phyloP scores from a whole-genome alignment of 2,797 vertebrate genomes.

The Enteromius thamalakanensis region DNA sequence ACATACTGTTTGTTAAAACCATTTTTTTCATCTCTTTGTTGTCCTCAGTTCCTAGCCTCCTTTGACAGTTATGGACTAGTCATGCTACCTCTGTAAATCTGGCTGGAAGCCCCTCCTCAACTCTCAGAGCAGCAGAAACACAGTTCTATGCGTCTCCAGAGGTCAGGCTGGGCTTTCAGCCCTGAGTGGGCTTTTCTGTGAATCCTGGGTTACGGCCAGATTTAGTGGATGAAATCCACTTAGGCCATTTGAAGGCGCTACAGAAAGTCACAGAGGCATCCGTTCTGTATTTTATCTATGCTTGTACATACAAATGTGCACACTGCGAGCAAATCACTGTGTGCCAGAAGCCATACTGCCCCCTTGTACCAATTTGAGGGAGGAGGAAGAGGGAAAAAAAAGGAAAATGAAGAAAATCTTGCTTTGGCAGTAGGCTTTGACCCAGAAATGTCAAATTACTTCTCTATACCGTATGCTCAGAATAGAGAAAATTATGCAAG shows the following conservation, averaged over 20 bases:
- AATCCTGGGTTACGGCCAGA: slow-evolving; percentile 56
- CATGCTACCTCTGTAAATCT: slow-evolving; percentile 36
- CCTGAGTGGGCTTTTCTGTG: slow-evolving; percentile 56
- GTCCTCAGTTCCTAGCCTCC: neutral
- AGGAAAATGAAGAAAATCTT: slow-evolving; percentile 59
- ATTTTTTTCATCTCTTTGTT: neutral
- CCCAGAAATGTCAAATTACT: slow-evolving; percentile 76
- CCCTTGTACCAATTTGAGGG: slow-evolving; percentile 71
- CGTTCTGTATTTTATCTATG: slow-evolving; percentile 28
- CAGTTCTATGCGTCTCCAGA: slow-evolving; percentile 39
- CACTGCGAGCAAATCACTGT: slow-evolving; percentile 48
- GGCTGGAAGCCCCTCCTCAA: slow-evolving; percentile 36
- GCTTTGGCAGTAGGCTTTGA: slow-evolving; percentile 67
- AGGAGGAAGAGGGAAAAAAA: slow-evolving; percentile 38
- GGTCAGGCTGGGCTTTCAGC: slow-evolving; percentile 44
- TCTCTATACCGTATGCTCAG: slow-evolving; percentile 58
- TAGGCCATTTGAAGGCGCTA: slow-evolving; percentile 61
- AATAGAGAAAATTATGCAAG: slow-evolving; percentile 72
- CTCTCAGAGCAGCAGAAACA: slow-evolving; percentile 26
- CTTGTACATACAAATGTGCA: slow-evolving; percentile 39
- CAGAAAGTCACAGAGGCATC: slow-evolving; percentile 35
- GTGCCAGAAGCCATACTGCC: slow-evolving; percentile 63
- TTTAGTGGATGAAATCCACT: slow-evolving; percentile 55
- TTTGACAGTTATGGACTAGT: slow-evolving; percentile 22
- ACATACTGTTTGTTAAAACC: neutral